Evolutionary conservation across 2,113 vertebrate species (phyloP).

Genomic region (Phainopepla nitens): DNA sequence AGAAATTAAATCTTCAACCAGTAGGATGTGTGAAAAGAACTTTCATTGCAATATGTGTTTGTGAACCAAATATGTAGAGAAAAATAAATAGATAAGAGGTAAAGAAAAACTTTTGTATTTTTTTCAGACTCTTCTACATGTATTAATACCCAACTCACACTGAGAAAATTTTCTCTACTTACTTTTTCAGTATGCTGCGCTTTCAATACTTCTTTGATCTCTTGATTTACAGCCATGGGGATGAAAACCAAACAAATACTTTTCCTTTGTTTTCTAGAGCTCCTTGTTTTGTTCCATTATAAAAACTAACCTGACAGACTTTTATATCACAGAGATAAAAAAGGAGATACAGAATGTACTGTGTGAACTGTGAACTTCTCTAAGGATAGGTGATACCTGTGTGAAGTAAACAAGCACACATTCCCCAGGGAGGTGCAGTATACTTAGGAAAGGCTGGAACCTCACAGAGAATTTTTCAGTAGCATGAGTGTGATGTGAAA

Average conservation of each 20-base stretch:
- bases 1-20: slow-evolving; percentile 23
- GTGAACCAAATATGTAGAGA: not conserved
- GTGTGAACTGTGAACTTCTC: not conserved
- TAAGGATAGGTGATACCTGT: not conserved
- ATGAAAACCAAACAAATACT: slow-evolving; percentile 1
- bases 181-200: not conserved
- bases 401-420: not conserved
- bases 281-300: not conserved
- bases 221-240: not conserved
- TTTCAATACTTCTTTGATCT: not conserved
- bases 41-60: not conserved
- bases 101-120: not conserved
- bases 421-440: not conserved
- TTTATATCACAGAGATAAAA: not conserved
- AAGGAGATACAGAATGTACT: not conserved
- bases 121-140: not conserved
- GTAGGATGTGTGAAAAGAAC: slow-evolving; percentile 16
- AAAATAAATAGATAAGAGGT: not conserved
- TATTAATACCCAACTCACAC: not conserved
- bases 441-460: not conserved
- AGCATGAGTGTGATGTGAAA: not conserved
- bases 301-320: not conserved
- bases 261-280: not conserved
- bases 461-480: not conserved
- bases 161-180: not conserved